phyloP scores from a whole-genome alignment of 2,888 invertebrate genomes.

The Polia nebulosa region DNA sequence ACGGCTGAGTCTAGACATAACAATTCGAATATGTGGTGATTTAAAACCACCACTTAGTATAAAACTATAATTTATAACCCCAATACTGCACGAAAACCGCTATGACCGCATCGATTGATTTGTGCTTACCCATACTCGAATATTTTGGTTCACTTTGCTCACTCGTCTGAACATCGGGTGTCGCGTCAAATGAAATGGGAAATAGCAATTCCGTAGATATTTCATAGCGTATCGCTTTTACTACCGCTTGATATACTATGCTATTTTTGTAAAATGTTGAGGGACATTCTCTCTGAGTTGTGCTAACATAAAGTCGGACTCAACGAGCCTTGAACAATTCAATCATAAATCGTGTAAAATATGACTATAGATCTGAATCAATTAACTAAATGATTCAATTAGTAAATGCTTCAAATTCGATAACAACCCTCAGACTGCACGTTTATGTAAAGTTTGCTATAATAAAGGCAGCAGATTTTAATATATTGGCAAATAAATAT shows the following conservation, averaged over 20 bases:
- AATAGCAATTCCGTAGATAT: constrained; percentile 72
- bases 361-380: constrained; percentile 5
- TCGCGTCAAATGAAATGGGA: constrained; percentile 77
- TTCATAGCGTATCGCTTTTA: constrained; percentile 63
- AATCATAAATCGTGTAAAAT: constrained; percentile 7
- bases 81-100: constrained; percentile 30
- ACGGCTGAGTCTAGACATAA: neutral
- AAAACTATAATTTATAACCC: constrained; percentile 28
- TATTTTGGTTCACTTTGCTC: constrained; percentile 69
- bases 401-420: constrained; percentile 25
- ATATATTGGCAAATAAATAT: constrained; percentile 66
- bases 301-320: constrained; percentile 1
- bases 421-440: constrained; percentile 23
- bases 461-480: constrained; percentile 41
- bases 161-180: constrained; percentile 70
- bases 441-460: constrained; percentile 48
- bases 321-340: neutral
- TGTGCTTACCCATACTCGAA: constrained; percentile 56
- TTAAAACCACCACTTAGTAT: constrained; percentile 15
- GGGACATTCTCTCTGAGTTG: constrained; percentile 6
- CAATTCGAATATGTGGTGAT: neutral
- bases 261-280: constrained; percentile 45
- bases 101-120: constrained; percentile 51
- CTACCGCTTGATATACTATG: constrained; percentile 49
- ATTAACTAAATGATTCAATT: constrained; percentile 29